Evolutionary conservation across 1,140 invertebrate genomes (phyloP).

Genomic region (Epicauta chinensis): DNA sequence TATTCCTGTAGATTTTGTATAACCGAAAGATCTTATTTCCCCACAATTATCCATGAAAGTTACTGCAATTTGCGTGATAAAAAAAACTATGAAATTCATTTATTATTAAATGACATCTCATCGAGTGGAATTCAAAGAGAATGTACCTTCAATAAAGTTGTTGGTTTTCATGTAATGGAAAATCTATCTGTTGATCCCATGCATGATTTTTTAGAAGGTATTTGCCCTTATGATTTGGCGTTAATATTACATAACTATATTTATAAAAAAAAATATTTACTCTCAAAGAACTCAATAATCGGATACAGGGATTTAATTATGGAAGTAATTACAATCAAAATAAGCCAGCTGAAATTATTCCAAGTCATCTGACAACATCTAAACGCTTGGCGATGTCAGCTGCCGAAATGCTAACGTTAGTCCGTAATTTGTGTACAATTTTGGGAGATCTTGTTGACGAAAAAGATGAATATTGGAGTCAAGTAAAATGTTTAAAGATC

Average conservation of each 20-base stretch:
- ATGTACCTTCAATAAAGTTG: conserved; percentile 4
- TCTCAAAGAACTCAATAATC: conserved; percentile 4
- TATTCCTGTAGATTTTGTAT: conserved; percentile 33
- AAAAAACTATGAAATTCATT: conserved; percentile 4
- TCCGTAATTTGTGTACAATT: neutral
- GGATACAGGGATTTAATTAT: conserved; percentile 12
- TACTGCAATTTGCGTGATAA: neutral
- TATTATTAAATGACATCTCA: conserved; percentile 15
- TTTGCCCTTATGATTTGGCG: conserved; percentile 26
- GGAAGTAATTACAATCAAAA: neutral
- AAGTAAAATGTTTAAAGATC: neutral
- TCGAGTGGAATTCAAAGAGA: conserved; percentile 3
- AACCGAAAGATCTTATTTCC: conserved; percentile 12
- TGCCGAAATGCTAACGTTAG: neutral
- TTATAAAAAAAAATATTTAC: conserved; percentile 1
- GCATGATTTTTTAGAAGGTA: conserved; percentile 29
- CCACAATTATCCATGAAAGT: neutral
- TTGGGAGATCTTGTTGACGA: neutral
- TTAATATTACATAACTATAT: conserved; percentile 22
- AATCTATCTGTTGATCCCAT: conserved; percentile 27
- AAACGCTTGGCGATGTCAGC: neutral
- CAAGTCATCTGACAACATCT: neutral
- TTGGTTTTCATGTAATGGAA: conserved; percentile 20
- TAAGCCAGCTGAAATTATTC: neutral
- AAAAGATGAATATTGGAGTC: neutral